A percentile compares a stretch with the other conserved stretches of the same genome.
Evolutionary conservation across 37 sponge, comb jelly and placozoan species (phyloP).

Genomic region (Aplysina aerophoba): DNA sequence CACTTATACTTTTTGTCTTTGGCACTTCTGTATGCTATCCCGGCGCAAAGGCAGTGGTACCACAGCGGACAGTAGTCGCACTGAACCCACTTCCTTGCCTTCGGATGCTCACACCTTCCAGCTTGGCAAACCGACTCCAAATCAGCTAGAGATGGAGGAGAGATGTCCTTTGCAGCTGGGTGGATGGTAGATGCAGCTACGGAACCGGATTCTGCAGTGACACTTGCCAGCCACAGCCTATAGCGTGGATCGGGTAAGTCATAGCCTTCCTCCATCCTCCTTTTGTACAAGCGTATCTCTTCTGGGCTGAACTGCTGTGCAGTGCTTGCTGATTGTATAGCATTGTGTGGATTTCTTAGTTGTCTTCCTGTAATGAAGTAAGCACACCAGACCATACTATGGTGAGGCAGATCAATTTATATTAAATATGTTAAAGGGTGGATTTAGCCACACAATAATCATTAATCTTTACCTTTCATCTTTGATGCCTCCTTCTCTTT

Average conservation of each 20-base stretch:
- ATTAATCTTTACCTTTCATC: no score
- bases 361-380: background rate
- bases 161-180: background rate
- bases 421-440: no score
- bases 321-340: background rate
- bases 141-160: background rate
- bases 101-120: no score
- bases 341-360: background rate
- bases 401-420: background rate
- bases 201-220: background rate
- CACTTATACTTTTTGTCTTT: no score
- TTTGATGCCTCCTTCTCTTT: no score
- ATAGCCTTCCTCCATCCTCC: slow-evolving; percentile 3
- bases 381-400: background rate
- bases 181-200: background rate
- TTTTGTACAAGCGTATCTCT: slow-evolving; percentile 2
- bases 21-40: no score
- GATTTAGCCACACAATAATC: no score
- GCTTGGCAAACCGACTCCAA: background rate
- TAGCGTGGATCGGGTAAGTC: background rate
- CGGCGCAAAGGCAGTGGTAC: no score
- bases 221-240: slow-evolving; percentile 5
- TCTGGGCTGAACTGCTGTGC: background rate
- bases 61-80: no score
- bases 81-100: no score